phyloP scores from a whole-genome alignment of 2,888 invertebrate genomes.

The Stenolophus ochropezus region DNA sequence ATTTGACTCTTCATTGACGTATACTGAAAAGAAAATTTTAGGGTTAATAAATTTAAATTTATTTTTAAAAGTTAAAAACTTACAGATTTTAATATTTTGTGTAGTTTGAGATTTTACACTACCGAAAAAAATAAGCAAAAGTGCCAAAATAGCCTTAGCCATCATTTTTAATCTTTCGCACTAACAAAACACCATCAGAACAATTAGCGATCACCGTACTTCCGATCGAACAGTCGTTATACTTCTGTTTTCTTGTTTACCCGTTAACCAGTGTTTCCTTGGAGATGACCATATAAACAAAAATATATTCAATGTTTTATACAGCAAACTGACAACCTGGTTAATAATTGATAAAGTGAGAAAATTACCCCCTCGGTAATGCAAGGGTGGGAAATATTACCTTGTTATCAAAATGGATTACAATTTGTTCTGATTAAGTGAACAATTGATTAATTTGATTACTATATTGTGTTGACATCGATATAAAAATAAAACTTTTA shows the following conservation, averaged over 20 bases:
- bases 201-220: slow-evolving; percentile 14
- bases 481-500: too few relatives aligned
- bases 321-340: slow-evolving; percentile 6
- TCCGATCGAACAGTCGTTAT: slow-evolving; percentile 23
- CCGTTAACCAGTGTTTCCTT: slow-evolving; percentile 35
- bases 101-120: slow-evolving; percentile 76
- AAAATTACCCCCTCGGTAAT: slow-evolving; percentile 16
- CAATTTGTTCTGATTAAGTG: slow-evolving; percentile 17
- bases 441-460: not conserved
- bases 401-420: slow-evolving; percentile 20
- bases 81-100: slow-evolving; percentile 84
- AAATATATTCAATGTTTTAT: slow-evolving; percentile 52
- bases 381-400: not conserved
- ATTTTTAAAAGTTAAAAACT: slow-evolving; percentile 70
- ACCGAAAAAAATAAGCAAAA: slow-evolving; percentile 22
- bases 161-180: slow-evolving; percentile 42
- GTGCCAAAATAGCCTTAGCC: slow-evolving; percentile 33
- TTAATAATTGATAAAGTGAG: slow-evolving; percentile 41
- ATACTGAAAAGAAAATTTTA: slow-evolving; percentile 74
- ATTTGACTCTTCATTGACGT: slow-evolving; percentile 85
- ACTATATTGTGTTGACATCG: not conserved
- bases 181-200: slow-evolving; percentile 15
- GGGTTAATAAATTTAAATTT: not conserved
- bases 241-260: slow-evolving; percentile 3
- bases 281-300: slow-evolving; percentile 51